Percentiles rank a stretch among this genome's conserved stretches.
Evolutionary conservation across 2,888 invertebrate genomes (phyloP).

Genomic region (Rhopalosiphum nymphaeae): DNA sequence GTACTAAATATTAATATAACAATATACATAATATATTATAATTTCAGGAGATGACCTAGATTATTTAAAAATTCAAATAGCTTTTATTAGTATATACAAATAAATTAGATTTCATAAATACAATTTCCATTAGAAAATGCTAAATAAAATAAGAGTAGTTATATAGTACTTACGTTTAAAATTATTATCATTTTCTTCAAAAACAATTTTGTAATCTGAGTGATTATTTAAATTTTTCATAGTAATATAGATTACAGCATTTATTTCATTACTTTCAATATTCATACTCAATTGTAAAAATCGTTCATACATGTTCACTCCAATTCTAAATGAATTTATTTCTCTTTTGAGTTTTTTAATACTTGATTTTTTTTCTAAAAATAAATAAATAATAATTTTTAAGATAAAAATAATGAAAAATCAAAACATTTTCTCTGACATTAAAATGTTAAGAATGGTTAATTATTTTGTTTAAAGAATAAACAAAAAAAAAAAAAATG

Average conservation of each 20-base stretch:
- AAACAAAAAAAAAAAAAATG: neutral
- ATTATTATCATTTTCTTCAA: constrained; percentile 30
- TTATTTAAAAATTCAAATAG: neutral
- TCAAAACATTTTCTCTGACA: neutral
- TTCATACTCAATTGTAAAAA: constrained; percentile 39
- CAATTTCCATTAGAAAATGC: neutral
- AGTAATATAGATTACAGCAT: neutral
- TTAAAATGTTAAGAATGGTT: neutral
- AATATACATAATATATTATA: neutral
- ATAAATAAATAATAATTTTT: neutral
- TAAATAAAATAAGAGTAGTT: neutral
- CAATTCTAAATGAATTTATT: constrained; percentile 32
- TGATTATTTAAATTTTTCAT: constrained; percentile 10
- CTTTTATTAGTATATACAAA: neutral
- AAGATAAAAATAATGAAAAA: neutral
- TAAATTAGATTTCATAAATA: neutral
- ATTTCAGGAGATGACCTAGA: neutral
- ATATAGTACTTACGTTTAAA: constrained; percentile 4
- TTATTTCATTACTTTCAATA: neutral
- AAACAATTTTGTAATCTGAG: neutral
- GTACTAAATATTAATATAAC: neutral
- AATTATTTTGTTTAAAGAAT: neutral
- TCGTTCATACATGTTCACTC: constrained; percentile 29
- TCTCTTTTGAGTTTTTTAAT: constrained; percentile 43
- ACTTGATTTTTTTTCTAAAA: constrained; percentile 35